Conservation (phyloP, 2,797 vertebrate species). For the Oreochromis grahami region DNA sequence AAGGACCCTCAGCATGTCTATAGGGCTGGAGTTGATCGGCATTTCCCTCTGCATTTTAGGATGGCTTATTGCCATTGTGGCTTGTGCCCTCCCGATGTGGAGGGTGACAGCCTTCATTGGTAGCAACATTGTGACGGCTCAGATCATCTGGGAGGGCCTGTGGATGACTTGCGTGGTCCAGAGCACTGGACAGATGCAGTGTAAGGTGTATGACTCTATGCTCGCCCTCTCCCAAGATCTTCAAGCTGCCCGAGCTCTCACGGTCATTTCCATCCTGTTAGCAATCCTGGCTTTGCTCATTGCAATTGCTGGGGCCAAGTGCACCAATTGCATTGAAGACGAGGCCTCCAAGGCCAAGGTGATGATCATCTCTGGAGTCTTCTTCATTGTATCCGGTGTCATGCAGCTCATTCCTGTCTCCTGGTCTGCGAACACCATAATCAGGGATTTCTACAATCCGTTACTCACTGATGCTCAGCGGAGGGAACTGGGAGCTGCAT, state of each 20-base stretch:
- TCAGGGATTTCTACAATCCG: slow-evolving; percentile 92
- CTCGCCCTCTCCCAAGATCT: slow-evolving; percentile 85
- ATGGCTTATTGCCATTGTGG: slow-evolving; percentile 86
- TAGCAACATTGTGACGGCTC: slow-evolving; percentile 89
- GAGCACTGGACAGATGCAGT: slow-evolving; percentile 91
- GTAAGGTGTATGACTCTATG: slow-evolving; percentile 88
- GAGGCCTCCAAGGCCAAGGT: slow-evolving; percentile 89
- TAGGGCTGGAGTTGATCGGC: slow-evolving; percentile 88
- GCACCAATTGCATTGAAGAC: slow-evolving; percentile 92
- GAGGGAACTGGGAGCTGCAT: slow-evolving; percentile 85
- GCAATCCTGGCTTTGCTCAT: slow-evolving; percentile 83
- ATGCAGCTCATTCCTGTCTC: slow-evolving; percentile 90
- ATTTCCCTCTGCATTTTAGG: slow-evolving; percentile 84
- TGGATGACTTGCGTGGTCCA: slow-evolving; percentile 92
- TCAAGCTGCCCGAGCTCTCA: slow-evolving; percentile 87
- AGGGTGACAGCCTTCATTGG: slow-evolving; percentile 90
- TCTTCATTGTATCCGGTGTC: slow-evolving; percentile 86
- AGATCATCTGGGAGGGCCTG: slow-evolving; percentile 88
- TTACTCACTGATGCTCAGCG: slow-evolving; percentile 81
- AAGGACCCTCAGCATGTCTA: slow-evolving; percentile 79
- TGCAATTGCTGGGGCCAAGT: slow-evolving; percentile 90
- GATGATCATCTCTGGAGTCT: slow-evolving; percentile 87
- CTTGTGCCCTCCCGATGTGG: slow-evolving; percentile 91
- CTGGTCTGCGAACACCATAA: slow-evolving; percentile 93
- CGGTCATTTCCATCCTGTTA: slow-evolving; percentile 86